Conservation (phyloP, 2,888 invertebrate genomes). For the Melieria picta region DNA sequence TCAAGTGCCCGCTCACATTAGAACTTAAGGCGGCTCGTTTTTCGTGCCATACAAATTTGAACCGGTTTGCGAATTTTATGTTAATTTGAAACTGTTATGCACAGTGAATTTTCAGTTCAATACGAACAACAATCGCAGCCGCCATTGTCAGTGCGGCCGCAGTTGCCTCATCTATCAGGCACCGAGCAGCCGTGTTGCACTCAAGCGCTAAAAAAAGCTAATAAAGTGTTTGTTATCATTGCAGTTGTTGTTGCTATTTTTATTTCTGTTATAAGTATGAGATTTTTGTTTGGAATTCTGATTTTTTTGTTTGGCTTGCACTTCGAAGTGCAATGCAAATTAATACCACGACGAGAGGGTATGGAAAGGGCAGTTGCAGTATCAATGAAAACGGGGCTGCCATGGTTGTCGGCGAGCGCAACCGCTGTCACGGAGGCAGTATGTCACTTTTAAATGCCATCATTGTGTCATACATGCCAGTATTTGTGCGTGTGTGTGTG, state of each 20-base stretch:
- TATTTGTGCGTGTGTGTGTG: neutral
- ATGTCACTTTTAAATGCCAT: neutral
- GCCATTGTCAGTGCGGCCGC: neutral
- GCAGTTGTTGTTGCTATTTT: neutral
- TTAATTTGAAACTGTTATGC: constrained; percentile 45
- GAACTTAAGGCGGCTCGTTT: neutral
- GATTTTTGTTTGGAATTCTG: neutral
- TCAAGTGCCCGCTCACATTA: no score
- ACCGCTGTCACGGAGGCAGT: neutral
- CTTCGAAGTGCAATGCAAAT: constrained; percentile 32
- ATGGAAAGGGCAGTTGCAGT: constrained; percentile 10
- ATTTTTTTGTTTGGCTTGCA: constrained; percentile 13
- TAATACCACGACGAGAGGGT: constrained; percentile 15
- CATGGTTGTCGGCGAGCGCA: neutral
- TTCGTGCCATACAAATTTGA: constrained; percentile 26
- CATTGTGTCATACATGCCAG: neutral
- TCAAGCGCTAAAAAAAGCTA: neutral
- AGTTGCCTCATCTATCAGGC: no score
- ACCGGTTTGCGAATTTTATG: constrained; percentile 42
- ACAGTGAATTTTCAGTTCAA: constrained; percentile 46
- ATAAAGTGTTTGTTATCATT: neutral
- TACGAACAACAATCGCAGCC: constrained; percentile 42
- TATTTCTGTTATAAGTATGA: neutral
- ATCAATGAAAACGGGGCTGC: constrained; percentile 36
- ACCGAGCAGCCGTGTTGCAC: no score